Conservation (phyloP, 2,888 invertebrate species). For the Apomyelois bistriatella region DNA sequence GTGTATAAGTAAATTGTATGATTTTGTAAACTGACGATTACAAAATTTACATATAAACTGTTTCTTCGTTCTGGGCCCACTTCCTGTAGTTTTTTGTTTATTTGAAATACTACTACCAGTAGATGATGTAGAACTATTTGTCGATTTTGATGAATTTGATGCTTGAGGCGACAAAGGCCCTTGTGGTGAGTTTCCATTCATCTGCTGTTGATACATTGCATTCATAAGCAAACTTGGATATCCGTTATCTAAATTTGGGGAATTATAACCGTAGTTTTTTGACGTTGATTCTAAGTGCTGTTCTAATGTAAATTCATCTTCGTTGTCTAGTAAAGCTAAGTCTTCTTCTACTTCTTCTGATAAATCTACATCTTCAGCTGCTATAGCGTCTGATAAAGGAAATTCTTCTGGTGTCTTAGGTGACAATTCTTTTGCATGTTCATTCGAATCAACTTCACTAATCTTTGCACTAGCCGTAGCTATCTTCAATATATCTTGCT, state of each 20-base stretch:
- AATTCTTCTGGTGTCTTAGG: constrained; percentile 74
- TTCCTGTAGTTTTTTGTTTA: constrained; percentile 66
- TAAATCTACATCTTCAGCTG: constrained; percentile 82
- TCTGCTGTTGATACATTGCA: constrained; percentile 82
- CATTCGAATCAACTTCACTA: constrained; percentile 63
- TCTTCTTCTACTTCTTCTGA: constrained; percentile 88
- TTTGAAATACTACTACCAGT: constrained; percentile 67
- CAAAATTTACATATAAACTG: constrained; percentile 99
- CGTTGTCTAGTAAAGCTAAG: constrained; percentile 86
- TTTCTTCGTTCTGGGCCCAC: constrained; percentile 94
- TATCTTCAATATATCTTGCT: constrained; percentile 84
- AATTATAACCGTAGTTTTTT: constrained; percentile 64
- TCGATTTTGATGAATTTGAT: constrained; percentile 68
- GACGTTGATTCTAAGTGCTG: constrained; percentile 72
- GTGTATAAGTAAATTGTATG: constrained; percentile 97
- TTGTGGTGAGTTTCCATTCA: constrained; percentile 69
- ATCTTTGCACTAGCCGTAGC: constrained; percentile 79
- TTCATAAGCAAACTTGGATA: constrained; percentile 86
- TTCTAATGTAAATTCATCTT: constrained; percentile 84
- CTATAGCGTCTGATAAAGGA: constrained; percentile 72
- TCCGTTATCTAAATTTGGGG: constrained; percentile 82
- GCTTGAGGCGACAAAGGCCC: constrained; percentile 67
- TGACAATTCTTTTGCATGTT: constrained; percentile 60
- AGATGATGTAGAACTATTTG: constrained; percentile 69
- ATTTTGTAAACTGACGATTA: constrained; percentile 98